Percentiles rank a stretch among this genome's conserved stretches.
Evolutionary conservation across 2,888 invertebrate species (phyloP).

Genomic region (Anagyrus pseudococci): DNA sequence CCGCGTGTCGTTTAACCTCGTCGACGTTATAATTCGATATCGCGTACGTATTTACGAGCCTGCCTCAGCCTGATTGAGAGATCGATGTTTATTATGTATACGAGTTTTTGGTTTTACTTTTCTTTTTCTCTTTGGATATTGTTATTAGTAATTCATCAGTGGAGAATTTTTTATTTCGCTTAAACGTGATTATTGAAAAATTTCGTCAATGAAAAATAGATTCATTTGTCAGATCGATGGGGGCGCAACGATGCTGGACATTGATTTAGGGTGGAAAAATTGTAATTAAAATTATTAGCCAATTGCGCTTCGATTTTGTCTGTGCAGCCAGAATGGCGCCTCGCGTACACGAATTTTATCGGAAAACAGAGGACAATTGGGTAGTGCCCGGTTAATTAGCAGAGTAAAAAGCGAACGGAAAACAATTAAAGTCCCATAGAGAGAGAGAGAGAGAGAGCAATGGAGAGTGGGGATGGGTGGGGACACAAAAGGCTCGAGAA

Average conservation of each 20-base stretch:
- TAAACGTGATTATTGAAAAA: too few species aligned
- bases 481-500: conserved; percentile 10
- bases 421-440: conserved; percentile 36
- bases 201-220: too few species aligned
- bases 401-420: conserved; percentile 35
- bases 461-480: conserved; percentile 33
- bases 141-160: too few species aligned
- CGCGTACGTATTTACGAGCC: not conserved
- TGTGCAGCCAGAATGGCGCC: too few species aligned
- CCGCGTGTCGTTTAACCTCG: conserved; percentile 17
- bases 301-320: too few species aligned
- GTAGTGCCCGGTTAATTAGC: conserved; percentile 23
- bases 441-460: conserved; percentile 35
- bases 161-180: too few species aligned
- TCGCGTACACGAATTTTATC: not conserved
- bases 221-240: too few species aligned
- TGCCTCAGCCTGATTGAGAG: not conserved
- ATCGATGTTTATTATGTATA: not conserved
- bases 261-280: too few species aligned
- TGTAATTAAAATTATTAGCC: too few species aligned
- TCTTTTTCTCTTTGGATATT: too few species aligned
- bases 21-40: conserved; percentile 11
- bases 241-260: too few species aligned
- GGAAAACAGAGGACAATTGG: conserved; percentile 15
- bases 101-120: not conserved